Percentiles rank a stretch among this genome's conserved stretches.
Evolutionary conservation across 53 echinoderm and acorn worm species (phyloP).

Genomic region (Antedon mediterranea): DNA sequence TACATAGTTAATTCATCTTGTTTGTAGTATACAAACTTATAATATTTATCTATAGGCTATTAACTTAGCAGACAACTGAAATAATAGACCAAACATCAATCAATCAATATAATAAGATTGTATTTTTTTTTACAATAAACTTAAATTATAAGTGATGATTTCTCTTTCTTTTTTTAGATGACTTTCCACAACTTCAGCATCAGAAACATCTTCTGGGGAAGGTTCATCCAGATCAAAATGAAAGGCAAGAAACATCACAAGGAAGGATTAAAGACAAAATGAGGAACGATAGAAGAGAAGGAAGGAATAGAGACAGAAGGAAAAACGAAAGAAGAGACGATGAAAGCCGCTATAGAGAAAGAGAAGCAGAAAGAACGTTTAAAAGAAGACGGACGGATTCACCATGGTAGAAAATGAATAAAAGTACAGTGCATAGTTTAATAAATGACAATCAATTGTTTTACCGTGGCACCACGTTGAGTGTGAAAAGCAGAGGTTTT

Average conservation of each 20-base stretch:
- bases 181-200: conserved; percentile 52
- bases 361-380: neutral
- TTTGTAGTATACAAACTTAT: too few relatives aligned
- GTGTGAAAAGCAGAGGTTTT: too few relatives aligned
- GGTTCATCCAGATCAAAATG: neutral
- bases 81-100: too few relatives aligned
- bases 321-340: conserved; percentile 2
- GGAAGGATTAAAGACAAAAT: neutral
- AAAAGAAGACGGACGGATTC: neutral
- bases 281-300: neutral
- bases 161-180: conserved; percentile 18
- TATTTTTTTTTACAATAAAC: neutral
- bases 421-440: too few relatives aligned
- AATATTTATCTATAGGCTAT: too few relatives aligned
- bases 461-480: too few relatives aligned
- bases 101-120: too few relatives aligned
- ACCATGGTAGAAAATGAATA: too few relatives aligned
- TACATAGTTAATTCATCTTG: too few relatives aligned
- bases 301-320: neutral
- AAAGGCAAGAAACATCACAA: neutral
- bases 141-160: too few relatives aligned
- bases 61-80: too few relatives aligned
- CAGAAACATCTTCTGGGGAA: conserved; percentile 16
- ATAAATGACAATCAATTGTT: too few relatives aligned
- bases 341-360: neutral